Evolutionary conservation across 2,113 vertebrate genomes (phyloP).

Genomic region (Pristiophorus japonicus): DNA sequence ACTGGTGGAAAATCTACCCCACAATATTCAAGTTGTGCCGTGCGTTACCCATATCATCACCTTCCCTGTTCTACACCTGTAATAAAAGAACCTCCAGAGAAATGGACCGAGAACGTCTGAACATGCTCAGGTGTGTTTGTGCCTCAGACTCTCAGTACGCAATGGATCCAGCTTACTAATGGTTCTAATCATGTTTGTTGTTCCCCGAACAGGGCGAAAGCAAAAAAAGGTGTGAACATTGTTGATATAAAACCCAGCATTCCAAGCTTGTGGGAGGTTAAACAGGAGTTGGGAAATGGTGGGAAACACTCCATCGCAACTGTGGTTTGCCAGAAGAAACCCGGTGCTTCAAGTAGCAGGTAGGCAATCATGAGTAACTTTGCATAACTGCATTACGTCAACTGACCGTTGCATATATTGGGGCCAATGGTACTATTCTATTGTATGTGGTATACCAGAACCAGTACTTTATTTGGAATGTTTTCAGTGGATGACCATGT

Average conservation of each 20-base stretch:
- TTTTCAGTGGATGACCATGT: neutral
- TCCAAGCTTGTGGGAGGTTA: constrained; percentile 58
- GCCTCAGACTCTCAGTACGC: neutral
- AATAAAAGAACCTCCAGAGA: neutral
- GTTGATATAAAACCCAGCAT: constrained; percentile 51
- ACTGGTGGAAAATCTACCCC: neutral
- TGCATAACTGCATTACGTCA: neutral
- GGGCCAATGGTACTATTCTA: neutral
- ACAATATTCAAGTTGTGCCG: neutral
- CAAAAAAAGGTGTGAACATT: constrained; percentile 67
- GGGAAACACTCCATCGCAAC: constrained; percentile 57
- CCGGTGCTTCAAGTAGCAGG: constrained; percentile 52
- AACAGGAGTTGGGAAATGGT: constrained; percentile 57
- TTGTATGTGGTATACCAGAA: neutral
- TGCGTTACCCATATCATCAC: neutral
- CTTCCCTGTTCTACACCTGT: neutral
- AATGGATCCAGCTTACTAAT: neutral
- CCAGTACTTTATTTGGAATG: neutral
- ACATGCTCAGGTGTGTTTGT: neutral
- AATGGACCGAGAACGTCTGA: neutral
- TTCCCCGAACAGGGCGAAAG: constrained; percentile 59
- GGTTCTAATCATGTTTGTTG: neutral
- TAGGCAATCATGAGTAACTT: constrained; percentile 43
- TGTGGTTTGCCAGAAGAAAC: constrained; percentile 57
- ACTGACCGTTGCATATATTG: neutral